phyloP scores from a whole-genome alignment of 2,888 invertebrate species.

The Ochropleura leucogaster region DNA sequence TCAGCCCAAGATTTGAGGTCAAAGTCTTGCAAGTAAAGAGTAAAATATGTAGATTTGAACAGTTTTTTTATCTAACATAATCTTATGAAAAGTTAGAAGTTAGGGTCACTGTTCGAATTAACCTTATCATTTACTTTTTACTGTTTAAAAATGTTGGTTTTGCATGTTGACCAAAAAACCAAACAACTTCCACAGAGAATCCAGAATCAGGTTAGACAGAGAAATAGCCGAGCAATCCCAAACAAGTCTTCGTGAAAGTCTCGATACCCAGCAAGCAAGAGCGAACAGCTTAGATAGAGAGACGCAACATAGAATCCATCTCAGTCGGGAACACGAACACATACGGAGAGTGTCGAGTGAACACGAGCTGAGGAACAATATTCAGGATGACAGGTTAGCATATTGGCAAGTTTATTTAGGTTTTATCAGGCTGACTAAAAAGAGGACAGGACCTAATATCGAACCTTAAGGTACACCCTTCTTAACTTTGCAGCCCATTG shows the following conservation, averaged over 20 bases:
- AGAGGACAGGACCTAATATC: no score
- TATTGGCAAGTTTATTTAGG: neutral
- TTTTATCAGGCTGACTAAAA: no score
- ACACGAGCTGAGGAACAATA: conserved; percentile 27
- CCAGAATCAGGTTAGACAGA: conserved; percentile 17
- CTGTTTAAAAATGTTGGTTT: neutral
- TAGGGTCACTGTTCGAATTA: no score
- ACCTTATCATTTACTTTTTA: neutral
- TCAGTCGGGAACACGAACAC: conserved; percentile 34
- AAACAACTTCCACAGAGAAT: conserved; percentile 46
- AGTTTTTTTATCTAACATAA: neutral
- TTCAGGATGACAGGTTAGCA: conserved; percentile 40
- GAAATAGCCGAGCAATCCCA: conserved; percentile 34
- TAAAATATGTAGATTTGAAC: neutral
- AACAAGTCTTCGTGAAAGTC: conserved; percentile 28
- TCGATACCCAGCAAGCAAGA: conserved; percentile 12
- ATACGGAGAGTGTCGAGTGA: conserved; percentile 29
- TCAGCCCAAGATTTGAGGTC: neutral
- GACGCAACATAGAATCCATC: conserved; percentile 14
- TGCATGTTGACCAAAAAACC: neutral
- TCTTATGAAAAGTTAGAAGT: no score
- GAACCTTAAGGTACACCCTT: no score
- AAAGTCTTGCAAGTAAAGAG: neutral
- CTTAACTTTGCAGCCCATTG: no score
- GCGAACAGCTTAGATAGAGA: conserved; percentile 43